These are phyloP conservation scores for Phortica magna DNA, from an alignment of 2,888 invertebrate genomes.

Conservation along the genomic window DNA sequence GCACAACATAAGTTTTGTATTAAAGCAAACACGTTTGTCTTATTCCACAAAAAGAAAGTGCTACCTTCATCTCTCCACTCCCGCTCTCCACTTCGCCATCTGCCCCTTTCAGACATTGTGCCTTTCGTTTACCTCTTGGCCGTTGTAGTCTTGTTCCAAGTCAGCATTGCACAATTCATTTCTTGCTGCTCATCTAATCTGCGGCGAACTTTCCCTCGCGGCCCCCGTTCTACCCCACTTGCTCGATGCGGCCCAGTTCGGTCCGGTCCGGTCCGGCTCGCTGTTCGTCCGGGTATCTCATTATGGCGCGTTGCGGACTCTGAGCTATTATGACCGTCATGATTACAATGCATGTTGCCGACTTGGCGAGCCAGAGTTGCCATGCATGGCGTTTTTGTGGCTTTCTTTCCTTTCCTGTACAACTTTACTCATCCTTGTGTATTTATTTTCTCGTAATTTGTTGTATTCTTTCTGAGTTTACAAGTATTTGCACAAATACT, in stretches of 20 bases:
- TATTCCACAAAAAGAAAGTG: not conserved
- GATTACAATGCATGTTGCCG: constrained; percentile 5
- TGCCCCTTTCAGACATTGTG: not conserved
- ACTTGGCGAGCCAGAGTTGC: not conserved
- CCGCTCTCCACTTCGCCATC: too few relatives aligned
- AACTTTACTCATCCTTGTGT: too few relatives aligned
- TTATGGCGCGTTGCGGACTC: not conserved
- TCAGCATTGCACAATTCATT: too few relatives aligned
- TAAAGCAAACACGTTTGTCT: not conserved
- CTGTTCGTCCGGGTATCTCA: not conserved
- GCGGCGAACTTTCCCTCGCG: not conserved
- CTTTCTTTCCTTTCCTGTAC: not conserved
- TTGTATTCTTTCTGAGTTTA: not conserved
- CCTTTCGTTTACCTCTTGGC: not conserved
- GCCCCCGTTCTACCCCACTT: not conserved
- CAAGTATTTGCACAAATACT: not conserved
- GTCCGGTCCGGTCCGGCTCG: not conserved
- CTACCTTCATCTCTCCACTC: too few relatives aligned
- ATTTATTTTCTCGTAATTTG: too few relatives aligned
- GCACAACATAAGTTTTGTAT: constrained; percentile 10
- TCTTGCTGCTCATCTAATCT: too few relatives aligned
- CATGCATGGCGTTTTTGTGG: not conserved
- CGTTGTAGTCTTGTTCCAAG: not conserved
- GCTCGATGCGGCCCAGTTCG: not conserved
- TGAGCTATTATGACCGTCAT: not conserved